phyloP scores from a whole-genome alignment of 2,113 vertebrate species.

The Austrofundulus limnaeus region DNA sequence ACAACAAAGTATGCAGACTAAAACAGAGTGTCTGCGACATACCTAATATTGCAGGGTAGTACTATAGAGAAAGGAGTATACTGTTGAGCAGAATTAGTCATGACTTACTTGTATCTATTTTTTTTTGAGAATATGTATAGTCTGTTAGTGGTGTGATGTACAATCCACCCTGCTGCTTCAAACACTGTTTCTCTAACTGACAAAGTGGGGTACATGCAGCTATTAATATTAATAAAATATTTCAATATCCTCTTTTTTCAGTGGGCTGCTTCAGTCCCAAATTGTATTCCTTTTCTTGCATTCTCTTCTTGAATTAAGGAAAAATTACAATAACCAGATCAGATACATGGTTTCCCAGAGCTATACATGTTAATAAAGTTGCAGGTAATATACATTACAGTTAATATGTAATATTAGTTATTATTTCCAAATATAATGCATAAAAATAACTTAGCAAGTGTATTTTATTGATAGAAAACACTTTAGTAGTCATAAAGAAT shows the following conservation, averaged over 20 bases:
- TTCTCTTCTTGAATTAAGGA: slow-evolving; percentile 7
- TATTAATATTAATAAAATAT: slow-evolving; percentile 21
- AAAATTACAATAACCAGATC: slow-evolving; percentile 16
- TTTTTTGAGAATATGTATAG: slow-evolving; percentile 35
- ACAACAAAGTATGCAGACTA: background rate
- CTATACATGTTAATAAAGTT: background rate
- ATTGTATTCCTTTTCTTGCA: slow-evolving; percentile 20
- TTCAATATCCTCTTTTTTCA: slow-evolving; percentile 17
- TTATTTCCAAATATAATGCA: background rate
- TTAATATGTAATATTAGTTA: background rate
- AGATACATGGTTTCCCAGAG: background rate
- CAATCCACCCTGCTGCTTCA: slow-evolving; percentile 38
- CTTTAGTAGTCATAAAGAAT: background rate
- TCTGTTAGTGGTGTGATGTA: slow-evolving; percentile 38
- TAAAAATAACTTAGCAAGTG: background rate
- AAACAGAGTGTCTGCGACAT: background rate
- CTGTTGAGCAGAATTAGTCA: slow-evolving; percentile 34
- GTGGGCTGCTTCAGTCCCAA: slow-evolving; percentile 23
- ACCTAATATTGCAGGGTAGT: background rate
- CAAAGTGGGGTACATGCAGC: slow-evolving; percentile 24
- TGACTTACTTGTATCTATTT: slow-evolving; percentile 30
- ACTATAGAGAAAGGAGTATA: slow-evolving; percentile 22
- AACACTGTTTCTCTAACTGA: slow-evolving; percentile 30
- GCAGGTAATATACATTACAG: background rate
- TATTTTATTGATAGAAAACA: background rate